These are phyloP conservation scores for Otocyon megalotis DNA, from an alignment of 2,113 vertebrate genomes.

Conservation along the genomic window DNA sequence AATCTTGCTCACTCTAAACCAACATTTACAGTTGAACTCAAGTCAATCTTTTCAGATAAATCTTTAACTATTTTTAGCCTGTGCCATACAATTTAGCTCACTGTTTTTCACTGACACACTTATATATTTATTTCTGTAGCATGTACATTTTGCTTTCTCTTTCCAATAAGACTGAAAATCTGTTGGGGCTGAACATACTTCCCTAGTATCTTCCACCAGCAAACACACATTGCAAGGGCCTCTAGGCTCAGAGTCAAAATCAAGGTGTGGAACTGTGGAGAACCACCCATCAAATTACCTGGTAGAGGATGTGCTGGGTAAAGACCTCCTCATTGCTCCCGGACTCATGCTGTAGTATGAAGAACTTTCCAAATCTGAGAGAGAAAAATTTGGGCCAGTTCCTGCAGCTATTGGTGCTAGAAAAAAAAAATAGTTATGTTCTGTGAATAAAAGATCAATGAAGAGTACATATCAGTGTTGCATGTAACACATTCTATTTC, in stretches of 20 bases:
- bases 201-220: background rate
- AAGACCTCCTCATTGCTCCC: constrained; percentile 98
- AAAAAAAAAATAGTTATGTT: constrained; percentile 75
- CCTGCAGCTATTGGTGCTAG: constrained; percentile 98
- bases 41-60: background rate
- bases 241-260: background rate
- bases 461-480: constrained; percentile 9
- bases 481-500: background rate
- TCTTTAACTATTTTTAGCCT: constrained; percentile 19
- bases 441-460: constrained; percentile 70
- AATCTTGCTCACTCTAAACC: background rate
- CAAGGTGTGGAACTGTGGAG: background rate
- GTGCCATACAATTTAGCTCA: background rate
- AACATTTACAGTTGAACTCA: background rate
- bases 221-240: background rate
- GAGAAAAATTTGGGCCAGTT: constrained; percentile 98
- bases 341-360: constrained; percentile 99
- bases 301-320: constrained; percentile 97
- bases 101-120: background rate
- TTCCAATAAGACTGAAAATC: background rate
- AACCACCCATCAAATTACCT: constrained; percentile 85
- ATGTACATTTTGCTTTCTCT: background rate
- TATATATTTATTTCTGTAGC: background rate
- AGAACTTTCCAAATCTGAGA: constrained; percentile 99
- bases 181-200: background rate